Percentiles rank a stretch among this genome's conserved stretches.
Conservation (phyloP, 2,113 vertebrate genomes). For the Desmodus rotundus region DNA sequence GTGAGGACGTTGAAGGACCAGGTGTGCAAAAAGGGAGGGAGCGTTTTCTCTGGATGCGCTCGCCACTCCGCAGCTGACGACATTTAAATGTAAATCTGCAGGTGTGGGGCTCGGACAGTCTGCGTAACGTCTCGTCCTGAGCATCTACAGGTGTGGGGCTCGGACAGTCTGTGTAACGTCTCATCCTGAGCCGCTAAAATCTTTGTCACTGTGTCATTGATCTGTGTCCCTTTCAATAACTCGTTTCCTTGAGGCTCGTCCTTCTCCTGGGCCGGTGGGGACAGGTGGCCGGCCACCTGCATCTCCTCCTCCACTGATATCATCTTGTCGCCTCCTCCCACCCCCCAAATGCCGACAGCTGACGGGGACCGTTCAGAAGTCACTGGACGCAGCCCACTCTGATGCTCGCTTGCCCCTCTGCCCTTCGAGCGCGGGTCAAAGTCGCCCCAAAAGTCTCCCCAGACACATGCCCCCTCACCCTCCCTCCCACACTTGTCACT, state of each 20-base stretch:
- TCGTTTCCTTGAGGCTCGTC: background rate
- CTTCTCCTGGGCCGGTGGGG: background rate
- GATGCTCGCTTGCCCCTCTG: background rate
- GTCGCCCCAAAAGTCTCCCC: background rate
- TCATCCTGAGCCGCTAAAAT: constrained; percentile 24
- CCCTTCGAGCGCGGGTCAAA: background rate
- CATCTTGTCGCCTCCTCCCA: background rate
- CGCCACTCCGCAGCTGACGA: background rate
- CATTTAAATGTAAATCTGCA: constrained; percentile 48
- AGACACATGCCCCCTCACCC: background rate
- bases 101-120: background rate
- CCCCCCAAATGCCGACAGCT: background rate
- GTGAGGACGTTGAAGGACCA: no score
- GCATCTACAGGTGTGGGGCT: background rate
- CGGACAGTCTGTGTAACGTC: constrained; percentile 47
- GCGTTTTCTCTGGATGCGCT: background rate
- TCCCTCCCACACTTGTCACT: background rate
- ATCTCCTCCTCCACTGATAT: rapidly evolving
- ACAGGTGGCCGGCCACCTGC: background rate
- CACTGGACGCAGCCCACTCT: background rate
- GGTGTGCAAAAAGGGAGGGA: background rate
- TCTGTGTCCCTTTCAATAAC: constrained; percentile 48
- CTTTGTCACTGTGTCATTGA: constrained; percentile 61
- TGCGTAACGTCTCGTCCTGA: constrained; percentile 43
- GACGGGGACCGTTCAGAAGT: background rate